Conservation (phyloP, 1,140 invertebrate species). For the Temnothorax curvispinosus region DNA sequence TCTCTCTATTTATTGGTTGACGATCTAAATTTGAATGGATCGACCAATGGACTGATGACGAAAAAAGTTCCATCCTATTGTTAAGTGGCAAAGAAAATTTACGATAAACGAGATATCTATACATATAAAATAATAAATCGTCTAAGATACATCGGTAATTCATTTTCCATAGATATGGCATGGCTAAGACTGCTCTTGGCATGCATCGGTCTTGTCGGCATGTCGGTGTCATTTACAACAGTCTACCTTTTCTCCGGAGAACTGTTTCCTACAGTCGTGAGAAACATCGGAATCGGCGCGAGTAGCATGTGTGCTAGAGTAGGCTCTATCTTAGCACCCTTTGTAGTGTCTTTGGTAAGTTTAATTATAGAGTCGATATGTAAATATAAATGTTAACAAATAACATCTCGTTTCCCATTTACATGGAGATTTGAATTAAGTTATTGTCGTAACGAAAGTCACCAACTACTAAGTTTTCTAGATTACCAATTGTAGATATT, state of each 20-base stretch:
- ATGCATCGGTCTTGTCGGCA: constrained; percentile 89
- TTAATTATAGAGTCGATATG: neutral
- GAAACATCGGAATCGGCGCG: constrained; percentile 89
- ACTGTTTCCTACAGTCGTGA: constrained; percentile 89
- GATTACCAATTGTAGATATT: constrained; percentile 21
- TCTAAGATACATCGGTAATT: neutral
- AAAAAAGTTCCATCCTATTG: neutral
- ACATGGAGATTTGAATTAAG: neutral
- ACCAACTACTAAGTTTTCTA: neutral
- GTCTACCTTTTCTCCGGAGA: constrained; percentile 90
- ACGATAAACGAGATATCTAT: neutral
- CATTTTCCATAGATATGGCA: constrained; percentile 76
- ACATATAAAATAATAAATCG: neutral
- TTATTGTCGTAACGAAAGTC: neutral
- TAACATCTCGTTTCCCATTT: neutral
- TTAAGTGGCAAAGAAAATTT: neutral
- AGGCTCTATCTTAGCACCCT: constrained; percentile 89
- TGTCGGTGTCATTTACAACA: constrained; percentile 89
- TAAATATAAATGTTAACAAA: neutral
- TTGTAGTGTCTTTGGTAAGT: constrained; percentile 85
- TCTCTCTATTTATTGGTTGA: neutral
- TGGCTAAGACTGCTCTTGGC: constrained; percentile 87
- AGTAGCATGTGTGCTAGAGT: constrained; percentile 89
- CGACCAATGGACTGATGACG: neutral
- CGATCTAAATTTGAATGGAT: neutral